phyloP scores from a whole-genome alignment of 2,113 vertebrate genomes.

The Spea bombifrons region DNA sequence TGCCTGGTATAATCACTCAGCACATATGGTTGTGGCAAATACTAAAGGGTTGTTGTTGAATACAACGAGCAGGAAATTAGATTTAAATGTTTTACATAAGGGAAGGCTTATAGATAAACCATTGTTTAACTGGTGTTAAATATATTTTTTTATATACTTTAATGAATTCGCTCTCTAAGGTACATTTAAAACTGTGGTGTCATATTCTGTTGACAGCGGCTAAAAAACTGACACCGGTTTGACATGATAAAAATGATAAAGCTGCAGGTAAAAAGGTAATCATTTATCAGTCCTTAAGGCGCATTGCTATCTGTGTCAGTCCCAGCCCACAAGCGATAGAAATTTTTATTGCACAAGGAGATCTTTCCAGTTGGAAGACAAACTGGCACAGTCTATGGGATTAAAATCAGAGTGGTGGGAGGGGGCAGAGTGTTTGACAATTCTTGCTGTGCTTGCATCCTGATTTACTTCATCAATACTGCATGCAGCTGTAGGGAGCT shows the following conservation, averaged over 20 bases:
- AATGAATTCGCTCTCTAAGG: too few relatives aligned
- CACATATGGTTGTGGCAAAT: too few relatives aligned
- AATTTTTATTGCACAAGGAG: slow-evolving; percentile 14
- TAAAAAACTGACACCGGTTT: not conserved
- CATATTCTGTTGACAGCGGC: too few relatives aligned
- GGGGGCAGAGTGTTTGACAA: slow-evolving; percentile 35
- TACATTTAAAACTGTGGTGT: too few relatives aligned
- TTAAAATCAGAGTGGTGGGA: slow-evolving; percentile 18
- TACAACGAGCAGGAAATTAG: too few relatives aligned
- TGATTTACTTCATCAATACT: slow-evolving; percentile 47
- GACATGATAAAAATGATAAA: not conserved
- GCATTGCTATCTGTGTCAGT: not conserved
- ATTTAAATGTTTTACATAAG: too few relatives aligned
- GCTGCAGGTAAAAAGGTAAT: slow-evolving; percentile 7
- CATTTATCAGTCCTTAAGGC: slow-evolving; percentile 17
- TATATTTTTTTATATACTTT: too few relatives aligned
- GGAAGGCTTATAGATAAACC: too few relatives aligned
- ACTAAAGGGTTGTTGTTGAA: too few relatives aligned
- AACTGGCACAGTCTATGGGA: slow-evolving; percentile 13
- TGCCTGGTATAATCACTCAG: too few relatives aligned
- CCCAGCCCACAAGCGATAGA: not conserved
- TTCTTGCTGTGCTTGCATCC: slow-evolving; percentile 46
- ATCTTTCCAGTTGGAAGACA: slow-evolving; percentile 17
- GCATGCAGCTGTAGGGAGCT: slow-evolving; percentile 46
- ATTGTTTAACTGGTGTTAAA: too few relatives aligned